A percentile compares a stretch with the other conserved stretches of the same genome.
phyloP scores from a whole-genome alignment of 2,113 vertebrate genomes.

The Engystomops pustulosus region DNA sequence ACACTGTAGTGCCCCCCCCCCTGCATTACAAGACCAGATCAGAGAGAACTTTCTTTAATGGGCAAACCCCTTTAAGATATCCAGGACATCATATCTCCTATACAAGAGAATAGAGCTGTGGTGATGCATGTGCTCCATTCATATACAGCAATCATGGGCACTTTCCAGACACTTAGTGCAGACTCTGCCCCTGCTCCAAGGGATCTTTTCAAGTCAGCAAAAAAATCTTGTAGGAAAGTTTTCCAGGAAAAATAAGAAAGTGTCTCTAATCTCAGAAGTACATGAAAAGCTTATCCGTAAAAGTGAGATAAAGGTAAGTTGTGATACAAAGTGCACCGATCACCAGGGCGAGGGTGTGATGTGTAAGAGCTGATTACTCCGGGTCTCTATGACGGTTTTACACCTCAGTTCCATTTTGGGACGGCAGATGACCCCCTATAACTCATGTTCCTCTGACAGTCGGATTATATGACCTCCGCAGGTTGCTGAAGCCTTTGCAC shows the following conservation, averaged over 20 bases:
- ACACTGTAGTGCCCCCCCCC: too few relatives aligned
- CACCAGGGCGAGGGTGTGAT: neutral
- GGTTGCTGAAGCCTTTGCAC: neutral
- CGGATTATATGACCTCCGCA: neutral
- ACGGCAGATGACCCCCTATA: neutral
- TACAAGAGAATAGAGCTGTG: too few relatives aligned
- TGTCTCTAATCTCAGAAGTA: neutral
- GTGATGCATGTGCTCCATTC: too few relatives aligned
- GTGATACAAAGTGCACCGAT: neutral
- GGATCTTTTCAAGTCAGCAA: too few relatives aligned
- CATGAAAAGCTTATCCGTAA: neutral
- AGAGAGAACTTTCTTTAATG: too few relatives aligned
- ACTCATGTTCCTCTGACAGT: neutral
- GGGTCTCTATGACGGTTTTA: neutral
- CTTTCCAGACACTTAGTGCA: too few relatives aligned
- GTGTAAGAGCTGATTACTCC: neutral
- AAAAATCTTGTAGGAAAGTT: too few relatives aligned
- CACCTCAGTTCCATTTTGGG: neutral
- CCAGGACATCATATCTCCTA: too few relatives aligned
- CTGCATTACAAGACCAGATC: too few relatives aligned
- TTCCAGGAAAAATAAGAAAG: neutral
- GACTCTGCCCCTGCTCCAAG: too few relatives aligned
- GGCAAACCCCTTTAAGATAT: too few relatives aligned
- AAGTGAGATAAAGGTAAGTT: neutral
- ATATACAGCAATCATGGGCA: too few relatives aligned